Conservation (phyloP, 2,113 vertebrate species). For the Meriones unguiculatus region DNA sequence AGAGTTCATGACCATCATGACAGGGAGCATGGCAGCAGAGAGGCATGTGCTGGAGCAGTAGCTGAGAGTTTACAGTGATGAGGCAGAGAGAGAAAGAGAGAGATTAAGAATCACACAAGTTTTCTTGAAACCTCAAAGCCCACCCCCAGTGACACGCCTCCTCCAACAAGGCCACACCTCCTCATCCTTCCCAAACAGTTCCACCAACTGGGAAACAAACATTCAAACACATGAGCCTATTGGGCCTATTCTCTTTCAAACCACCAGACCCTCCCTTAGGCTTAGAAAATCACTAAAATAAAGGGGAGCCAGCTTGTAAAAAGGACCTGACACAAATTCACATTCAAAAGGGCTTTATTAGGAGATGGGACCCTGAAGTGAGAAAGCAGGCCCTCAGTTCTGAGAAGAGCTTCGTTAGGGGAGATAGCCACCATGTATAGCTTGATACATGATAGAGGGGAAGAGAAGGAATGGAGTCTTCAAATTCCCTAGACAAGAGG, state of each 20-base stretch:
- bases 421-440: background rate
- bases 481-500: background rate
- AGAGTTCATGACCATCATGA: background rate
- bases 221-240: background rate
- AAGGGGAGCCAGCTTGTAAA: background rate
- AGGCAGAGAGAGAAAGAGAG: too few relatives aligned
- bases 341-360: background rate
- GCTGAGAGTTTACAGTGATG: too few relatives aligned
- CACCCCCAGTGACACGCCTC: background rate
- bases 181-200: background rate
- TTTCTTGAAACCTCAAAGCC: background rate
- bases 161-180: background rate
- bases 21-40: background rate
- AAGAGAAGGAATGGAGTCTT: accelerated
- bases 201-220: background rate
- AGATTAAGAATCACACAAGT: background rate
- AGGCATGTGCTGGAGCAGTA: background rate
- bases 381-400: background rate
- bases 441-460: background rate
- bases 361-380: background rate
- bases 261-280: background rate
- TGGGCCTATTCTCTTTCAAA: background rate
- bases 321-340: background rate
- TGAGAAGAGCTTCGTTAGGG: background rate
- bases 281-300: background rate